phyloP scores from a whole-genome alignment of 2,113 vertebrate genomes.

The Dasyurus viverrinus region DNA sequence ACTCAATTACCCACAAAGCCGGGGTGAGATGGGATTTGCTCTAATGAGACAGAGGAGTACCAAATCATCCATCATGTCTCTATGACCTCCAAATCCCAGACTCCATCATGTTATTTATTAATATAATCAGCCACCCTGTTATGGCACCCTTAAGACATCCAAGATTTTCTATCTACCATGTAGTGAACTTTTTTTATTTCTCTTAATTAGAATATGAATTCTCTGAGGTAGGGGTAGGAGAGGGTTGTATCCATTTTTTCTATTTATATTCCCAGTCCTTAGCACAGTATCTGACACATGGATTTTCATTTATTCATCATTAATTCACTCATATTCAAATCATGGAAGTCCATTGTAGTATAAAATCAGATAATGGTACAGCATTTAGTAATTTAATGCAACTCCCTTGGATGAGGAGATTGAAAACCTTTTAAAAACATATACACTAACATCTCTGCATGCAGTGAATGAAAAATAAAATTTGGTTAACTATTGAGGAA shows the following conservation, averaged over 20 bases:
- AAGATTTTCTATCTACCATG: neutral
- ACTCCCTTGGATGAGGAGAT: neutral
- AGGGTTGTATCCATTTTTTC: neutral
- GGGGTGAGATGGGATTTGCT: neutral
- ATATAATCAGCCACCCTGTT: neutral
- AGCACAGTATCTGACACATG: neutral
- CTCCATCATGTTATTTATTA: neutral
- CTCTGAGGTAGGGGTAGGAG: neutral
- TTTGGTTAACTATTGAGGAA: neutral
- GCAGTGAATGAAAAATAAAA: neutral
- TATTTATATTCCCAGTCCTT: neutral
- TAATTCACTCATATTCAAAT: neutral
- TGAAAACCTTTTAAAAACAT: neutral
- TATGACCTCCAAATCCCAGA: neutral
- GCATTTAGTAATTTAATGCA: neutral
- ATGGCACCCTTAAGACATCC: neutral
- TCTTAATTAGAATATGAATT: neutral
- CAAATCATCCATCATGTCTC: neutral
- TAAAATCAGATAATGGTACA: neutral
- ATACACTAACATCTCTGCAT: neutral
- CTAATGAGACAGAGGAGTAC: neutral
- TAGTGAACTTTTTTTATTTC: neutral
- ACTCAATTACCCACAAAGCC: neutral
- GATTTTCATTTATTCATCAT: neutral
- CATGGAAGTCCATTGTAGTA: neutral